Evolutionary conservation across 2,888 invertebrate species (phyloP), one percentile per base, ranked within the genome.

Genomic region (Phrixothrix hirtus): DNA sequence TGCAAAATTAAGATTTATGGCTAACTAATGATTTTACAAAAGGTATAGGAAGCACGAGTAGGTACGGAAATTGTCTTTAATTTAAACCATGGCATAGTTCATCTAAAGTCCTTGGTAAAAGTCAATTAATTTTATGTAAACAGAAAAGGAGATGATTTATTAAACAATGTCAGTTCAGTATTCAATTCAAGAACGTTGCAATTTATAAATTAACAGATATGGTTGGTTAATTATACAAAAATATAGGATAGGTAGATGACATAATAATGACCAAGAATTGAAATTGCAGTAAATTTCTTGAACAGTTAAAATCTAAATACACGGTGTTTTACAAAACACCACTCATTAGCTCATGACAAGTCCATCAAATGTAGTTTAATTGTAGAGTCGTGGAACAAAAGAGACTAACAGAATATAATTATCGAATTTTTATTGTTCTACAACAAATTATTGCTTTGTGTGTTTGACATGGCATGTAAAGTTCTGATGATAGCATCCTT

Each of bases 371-470:
- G 41, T 31, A 49, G 55, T 59, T 60, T 62, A 62, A 62, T 62
- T 62, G 58, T 46, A 39, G 41, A 49, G 56, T 45, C 54, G 37
- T 48, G 57, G 58, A 61, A 61, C 59, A 63, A 61, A 60, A 57
- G 60, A 55, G 48, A 35, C 56, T 59, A 61, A 60, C 58, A 49
- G 57, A 54, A 59, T 50, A 62, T 62, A 64, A 63, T 64, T 64
- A 64, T 64, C 63, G 60, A 60, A 62, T 61, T 61, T 63, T 63
- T 63, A 60, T 59, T 57, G 50, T 59, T 58, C 57, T 60, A 54
- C 59, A 53, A 59, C 59, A 64, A 64, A 64, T 63, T 64, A 63
- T 62, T 59, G 60, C 62, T 60, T 63, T 63, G 61, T 61, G 47
- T 50, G 61, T 60, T 62, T 62, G 60, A 62, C 63, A 58, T 62